Evolutionary conservation across 2,888 invertebrate genomes (phyloP).

Genomic region (Eristalis tenax): DNA sequence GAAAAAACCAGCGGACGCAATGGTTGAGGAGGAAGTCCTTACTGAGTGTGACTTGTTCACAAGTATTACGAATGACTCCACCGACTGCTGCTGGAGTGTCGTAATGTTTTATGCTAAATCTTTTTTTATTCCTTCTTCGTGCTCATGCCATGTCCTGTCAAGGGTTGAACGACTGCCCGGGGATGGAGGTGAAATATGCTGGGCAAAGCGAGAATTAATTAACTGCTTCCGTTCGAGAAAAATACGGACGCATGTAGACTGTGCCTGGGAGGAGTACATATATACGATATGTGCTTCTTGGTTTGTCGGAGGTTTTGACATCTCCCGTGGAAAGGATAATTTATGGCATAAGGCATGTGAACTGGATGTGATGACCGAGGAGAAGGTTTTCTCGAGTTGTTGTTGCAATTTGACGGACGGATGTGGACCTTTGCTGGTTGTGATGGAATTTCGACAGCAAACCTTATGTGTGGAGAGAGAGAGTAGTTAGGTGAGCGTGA

Average conservation of each 20-base stretch:
- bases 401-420: background rate
- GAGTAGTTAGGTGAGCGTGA: too few species aligned
- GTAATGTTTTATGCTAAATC: slow-evolving; percentile 19
- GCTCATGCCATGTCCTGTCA: slow-evolving; percentile 31
- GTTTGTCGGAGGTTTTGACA: background rate
- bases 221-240: slow-evolving; percentile 45
- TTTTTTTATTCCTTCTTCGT: background rate
- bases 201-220: slow-evolving; percentile 60
- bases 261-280: background rate
- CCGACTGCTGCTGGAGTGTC: background rate
- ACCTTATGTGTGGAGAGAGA: too few species aligned
- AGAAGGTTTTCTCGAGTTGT: background rate
- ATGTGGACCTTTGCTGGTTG: too few species aligned
- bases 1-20: background rate
- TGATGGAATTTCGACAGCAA: too few species aligned
- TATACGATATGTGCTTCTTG: background rate
- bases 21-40: slow-evolving; percentile 12
- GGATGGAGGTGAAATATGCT: slow-evolving; percentile 39
- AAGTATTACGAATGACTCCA: slow-evolving; percentile 44
- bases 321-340: background rate
- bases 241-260: background rate
- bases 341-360: background rate
- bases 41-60: slow-evolving; percentile 34
- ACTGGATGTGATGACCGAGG: background rate
- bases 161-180: slow-evolving; percentile 19